phyloP scores from a whole-genome alignment of 1,140 invertebrate species.

The Microplitis demolitor region DNA sequence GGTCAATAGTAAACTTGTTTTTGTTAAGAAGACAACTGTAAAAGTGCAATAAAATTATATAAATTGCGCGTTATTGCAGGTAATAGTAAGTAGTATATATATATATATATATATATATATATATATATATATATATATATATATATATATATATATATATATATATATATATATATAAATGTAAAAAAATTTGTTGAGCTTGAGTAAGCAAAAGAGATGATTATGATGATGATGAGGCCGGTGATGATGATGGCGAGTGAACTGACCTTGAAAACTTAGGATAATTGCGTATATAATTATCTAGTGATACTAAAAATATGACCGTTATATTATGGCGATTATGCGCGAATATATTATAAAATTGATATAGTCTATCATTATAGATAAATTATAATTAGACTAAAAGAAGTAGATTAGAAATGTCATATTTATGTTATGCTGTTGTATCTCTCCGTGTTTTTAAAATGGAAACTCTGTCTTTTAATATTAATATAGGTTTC shows the following conservation, averaged over 20 bases:
- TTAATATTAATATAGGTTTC: too few species aligned
- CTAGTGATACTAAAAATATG: slow-evolving; percentile 31
- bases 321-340: slow-evolving; percentile 23
- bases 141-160: not conserved
- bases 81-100: not conserved
- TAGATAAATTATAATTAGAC: too few species aligned
- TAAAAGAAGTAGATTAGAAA: too few species aligned
- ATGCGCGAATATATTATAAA: too few species aligned
- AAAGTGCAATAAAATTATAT: too few species aligned
- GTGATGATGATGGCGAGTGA: not conserved
- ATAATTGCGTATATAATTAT: slow-evolving; percentile 25
- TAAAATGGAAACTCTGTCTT: too few species aligned
- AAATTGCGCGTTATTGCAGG: too few species aligned
- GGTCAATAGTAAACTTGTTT: too few species aligned
- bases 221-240: slow-evolving; percentile 21
- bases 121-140: slow-evolving; percentile 2
- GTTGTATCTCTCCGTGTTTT: too few species aligned
- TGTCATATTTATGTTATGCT: too few species aligned
- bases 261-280: slow-evolving; percentile 42
- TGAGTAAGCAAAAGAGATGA: slow-evolving; percentile 40
- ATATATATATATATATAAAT: not conserved
- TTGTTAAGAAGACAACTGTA: too few species aligned
- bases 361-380: too few species aligned
- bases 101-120: not conserved
- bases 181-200: slow-evolving; percentile 33